Conservation (phyloP, 2,888 invertebrate species). For the Embidobia sp. region DNA sequence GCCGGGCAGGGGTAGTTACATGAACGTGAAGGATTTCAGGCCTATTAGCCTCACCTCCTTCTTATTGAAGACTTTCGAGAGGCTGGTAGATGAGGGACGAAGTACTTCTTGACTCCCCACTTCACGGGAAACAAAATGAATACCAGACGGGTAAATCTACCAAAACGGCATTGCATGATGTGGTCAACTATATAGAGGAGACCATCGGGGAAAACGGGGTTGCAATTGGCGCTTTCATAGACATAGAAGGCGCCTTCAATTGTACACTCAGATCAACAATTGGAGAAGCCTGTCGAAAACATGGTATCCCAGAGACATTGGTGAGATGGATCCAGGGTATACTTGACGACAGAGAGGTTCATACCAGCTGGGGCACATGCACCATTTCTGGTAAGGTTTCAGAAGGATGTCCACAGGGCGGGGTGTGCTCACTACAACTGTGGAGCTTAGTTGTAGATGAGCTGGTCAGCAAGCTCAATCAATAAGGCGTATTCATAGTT, state of each 20-base stretch:
- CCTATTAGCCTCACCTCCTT: slow-evolving; percentile 67
- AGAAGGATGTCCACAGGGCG: slow-evolving; percentile 12
- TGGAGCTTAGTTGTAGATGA: slow-evolving; percentile 22
- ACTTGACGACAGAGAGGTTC: not conserved
- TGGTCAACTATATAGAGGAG: slow-evolving; percentile 49
- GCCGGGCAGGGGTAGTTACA: slow-evolving; percentile 49
- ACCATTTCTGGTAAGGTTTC: no score
- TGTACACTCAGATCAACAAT: slow-evolving; percentile 37
- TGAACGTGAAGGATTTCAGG: slow-evolving; percentile 39
- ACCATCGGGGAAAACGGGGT: not conserved
- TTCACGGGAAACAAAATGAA: not conserved
- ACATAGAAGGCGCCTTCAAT: slow-evolving; percentile 60
- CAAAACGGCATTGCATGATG: not conserved
- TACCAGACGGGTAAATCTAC: not conserved
- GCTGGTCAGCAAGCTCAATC: not conserved
- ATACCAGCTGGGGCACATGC: not conserved
- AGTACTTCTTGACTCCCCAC: not conserved
- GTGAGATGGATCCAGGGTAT: not conserved
- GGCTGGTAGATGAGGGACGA: slow-evolving; percentile 57
- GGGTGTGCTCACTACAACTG: not conserved
- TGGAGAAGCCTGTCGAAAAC: not conserved
- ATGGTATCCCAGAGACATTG: not conserved
- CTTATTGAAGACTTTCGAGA: slow-evolving; percentile 66
- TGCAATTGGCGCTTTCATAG: slow-evolving; percentile 50
- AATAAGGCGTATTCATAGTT: not conserved